Conservation (phyloP, 2,888 invertebrate genomes). For the Diarsia brunnea region DNA sequence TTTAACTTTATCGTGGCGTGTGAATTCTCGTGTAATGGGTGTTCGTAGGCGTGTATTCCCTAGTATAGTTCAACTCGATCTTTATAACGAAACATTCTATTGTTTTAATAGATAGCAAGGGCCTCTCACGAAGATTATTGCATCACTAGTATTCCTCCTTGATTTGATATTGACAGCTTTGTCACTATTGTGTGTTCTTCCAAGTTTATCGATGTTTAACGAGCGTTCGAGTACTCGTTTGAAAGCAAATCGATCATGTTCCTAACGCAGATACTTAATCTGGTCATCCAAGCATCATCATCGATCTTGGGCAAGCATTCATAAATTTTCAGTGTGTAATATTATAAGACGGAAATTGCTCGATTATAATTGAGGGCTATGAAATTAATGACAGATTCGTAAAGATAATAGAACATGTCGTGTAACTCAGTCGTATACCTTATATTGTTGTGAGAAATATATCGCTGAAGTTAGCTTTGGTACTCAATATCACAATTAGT, state of each 20-base stretch:
- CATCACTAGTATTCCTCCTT: conserved; percentile 1
- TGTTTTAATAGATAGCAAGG: conserved; percentile 33
- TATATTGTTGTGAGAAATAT: conserved; percentile 21
- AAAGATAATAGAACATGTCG: conserved; percentile 3
- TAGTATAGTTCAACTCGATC: conserved; percentile 14
- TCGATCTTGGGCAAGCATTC: conserved; percentile 46
- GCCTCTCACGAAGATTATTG: conserved; percentile 15
- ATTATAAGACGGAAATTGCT: conserved; percentile 45
- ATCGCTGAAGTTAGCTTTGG: neutral
- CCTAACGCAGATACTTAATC: conserved; percentile 36
- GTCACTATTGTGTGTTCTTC: conserved; percentile 21
- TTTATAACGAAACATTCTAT: conserved; percentile 29
- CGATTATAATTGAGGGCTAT: conserved; percentile 39
- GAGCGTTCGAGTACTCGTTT: conserved; percentile 32
- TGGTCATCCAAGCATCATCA: conserved; percentile 53
- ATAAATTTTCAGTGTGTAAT: conserved; percentile 57
- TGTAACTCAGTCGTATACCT: no score
- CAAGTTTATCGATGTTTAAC: conserved; percentile 44
- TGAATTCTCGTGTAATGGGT: conserved; percentile 43
- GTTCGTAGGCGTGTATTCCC: conserved; percentile 11
- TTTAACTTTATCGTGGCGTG: conserved; percentile 20
- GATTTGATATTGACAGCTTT: conserved; percentile 17
- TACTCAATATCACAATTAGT: neutral
- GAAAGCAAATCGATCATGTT: conserved; percentile 39
- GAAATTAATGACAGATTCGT: conserved; percentile 41